Evolutionary conservation across 2,113 vertebrate species (phyloP), one percentile per base, ranked within the genome.

Genomic region (Meleagris gallopavo): DNA sequence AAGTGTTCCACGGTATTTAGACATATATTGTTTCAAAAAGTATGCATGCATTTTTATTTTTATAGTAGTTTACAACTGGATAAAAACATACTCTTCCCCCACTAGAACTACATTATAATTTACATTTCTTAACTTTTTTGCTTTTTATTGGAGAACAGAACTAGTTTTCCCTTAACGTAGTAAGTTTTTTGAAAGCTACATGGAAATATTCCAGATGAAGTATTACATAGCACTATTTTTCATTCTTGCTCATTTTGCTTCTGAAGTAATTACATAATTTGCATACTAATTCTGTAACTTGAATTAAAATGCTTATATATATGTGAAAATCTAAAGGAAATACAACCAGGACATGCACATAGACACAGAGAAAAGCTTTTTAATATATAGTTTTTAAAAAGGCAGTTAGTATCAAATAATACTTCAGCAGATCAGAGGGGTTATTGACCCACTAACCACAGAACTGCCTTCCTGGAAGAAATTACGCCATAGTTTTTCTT

Each of bases 221-320:
- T 88, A 40, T 16, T 94, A 55, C 58, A 69, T 69, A 43, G 32
- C 65, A 91, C 46, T 86, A 62, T 76, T 93, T 92, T 90, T 88
- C 55, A 61, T 87, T 93, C 70, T 83, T 93, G 54, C 52, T 91
- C 24, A 79, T 87, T 97, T 92, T 90, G 34, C 13, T 75, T 79
- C 54, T 15, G 58, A 86, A 90, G 70, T 65, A 92, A 89, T 94
- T 77, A 77, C 46, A 32, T 41, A n/a, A 93, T 91, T 88, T 90
- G 71, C 83, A 90, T 93, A 83, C 12, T 74, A 88, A 95, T 86
- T 75, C 52, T 95, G 69, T 75, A 79, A 95, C 57, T 92, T 55
- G 89, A 93, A 93, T 94, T 90, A 94, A 74, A 94, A 88, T 52
- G 30, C 22, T 29, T 34, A 52, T 13, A 64, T 57, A 85, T 34